Conservation (phyloP, 2,113 vertebrate species). For the Dipodomys merriami region DNA sequence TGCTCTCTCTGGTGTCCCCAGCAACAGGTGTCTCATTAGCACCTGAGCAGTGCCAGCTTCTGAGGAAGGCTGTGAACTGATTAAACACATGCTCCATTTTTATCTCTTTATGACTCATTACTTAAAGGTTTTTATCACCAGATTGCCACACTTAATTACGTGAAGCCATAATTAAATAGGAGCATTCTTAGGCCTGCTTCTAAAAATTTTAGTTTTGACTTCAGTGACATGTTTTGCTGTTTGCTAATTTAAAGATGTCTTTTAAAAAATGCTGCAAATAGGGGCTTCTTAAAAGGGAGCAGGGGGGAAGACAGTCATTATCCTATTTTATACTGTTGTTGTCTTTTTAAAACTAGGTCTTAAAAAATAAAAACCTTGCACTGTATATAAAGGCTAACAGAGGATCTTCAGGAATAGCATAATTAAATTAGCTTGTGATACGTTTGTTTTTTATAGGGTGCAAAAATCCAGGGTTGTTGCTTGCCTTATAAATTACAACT, state of each 20-base stretch:
- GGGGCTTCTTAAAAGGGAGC: background rate
- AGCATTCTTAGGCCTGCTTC: conserved; percentile 81
- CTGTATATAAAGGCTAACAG: background rate
- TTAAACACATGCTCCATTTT: conserved; percentile 89
- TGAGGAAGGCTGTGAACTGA: conserved; percentile 85
- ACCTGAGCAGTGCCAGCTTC: conserved; percentile 85
- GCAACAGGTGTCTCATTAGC: conserved; percentile 89
- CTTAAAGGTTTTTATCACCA: conserved; percentile 89
- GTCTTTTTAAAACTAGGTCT: background rate
- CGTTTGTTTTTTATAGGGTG: conserved; percentile 25
- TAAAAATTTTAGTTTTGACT: conserved; percentile 80
- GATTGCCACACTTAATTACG: conserved; percentile 87
- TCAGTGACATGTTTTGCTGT: conserved; percentile 79
- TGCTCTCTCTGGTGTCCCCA: conserved; percentile 80
- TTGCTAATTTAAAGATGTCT: conserved; percentile 75
- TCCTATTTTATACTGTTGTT: background rate
- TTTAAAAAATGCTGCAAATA: conserved; percentile 58
- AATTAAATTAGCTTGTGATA: conserved; percentile 1
- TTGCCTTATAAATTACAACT: conserved; percentile 6
- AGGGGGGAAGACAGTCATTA: background rate
- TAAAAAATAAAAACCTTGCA: background rate
- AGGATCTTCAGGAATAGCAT: background rate
- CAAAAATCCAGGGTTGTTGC: background rate
- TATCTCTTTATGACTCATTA: conserved; percentile 89
- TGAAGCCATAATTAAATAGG: conserved; percentile 86